Evolutionary conservation across 2,888 invertebrate genomes (phyloP), one percentile per base, ranked within the genome.

Genomic region (Hyppa rectilinea): DNA sequence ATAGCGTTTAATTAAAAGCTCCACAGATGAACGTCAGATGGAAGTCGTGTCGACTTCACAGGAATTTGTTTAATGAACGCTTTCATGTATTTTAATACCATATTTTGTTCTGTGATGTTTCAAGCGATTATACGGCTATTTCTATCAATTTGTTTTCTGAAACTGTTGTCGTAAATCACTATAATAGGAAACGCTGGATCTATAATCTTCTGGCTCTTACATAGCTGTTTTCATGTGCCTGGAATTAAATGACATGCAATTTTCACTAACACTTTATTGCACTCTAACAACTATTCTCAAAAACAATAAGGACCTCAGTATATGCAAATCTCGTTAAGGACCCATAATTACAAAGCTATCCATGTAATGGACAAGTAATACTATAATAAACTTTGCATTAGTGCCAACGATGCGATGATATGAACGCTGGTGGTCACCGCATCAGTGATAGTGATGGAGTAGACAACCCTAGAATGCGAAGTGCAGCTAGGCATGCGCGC

Each of bases 1-100:
- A 90, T 92, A 91, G 89, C 89, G 87, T 94, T 95, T 94, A 94
- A 95, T 95, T 94, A 94, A 93, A 93, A 91, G 89, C 77, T 87
- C 89, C 88, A 87, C 89, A 88, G 91, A 91, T 90, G 88, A 89
- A 89, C 86, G 56, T 68, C 71, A 75, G 74, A 73, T 72, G 69
- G 58, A 73, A 78, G 59, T 82, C 68, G 63, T 79, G 69, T 74
- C 52, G 62, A 68, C 80, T 79, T 70, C 66, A 64, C n/a, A 64
- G 68, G 75, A 80, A 83, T 75, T 83, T 59, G 53, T 63, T 73
- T 73, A 65, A 79, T 82, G 61, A 47, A 68, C 68, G 29, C 74
- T 65, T 61, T 67, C 52, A 78, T 64, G 77, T 56, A 56, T 81
- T 62, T 72, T 56, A 62, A 69, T 73, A 60, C 74, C 49, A n/a